Percentiles rank a stretch among this genome's conserved stretches.
phyloP scores from a whole-genome alignment of 2,797 vertebrate species.

The Helicolenus hilgendorfi region DNA sequence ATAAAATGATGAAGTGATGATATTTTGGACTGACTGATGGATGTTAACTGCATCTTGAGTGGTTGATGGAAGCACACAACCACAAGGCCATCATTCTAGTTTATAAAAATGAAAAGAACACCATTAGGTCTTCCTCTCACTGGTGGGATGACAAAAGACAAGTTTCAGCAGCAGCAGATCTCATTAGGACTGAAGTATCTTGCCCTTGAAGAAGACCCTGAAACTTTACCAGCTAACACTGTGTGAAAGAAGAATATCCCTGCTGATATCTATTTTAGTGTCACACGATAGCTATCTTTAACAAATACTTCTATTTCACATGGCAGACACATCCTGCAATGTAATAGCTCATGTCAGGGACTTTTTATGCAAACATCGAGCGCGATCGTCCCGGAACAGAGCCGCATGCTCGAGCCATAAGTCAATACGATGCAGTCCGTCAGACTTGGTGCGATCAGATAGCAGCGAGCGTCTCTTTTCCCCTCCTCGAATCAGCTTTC shows the following conservation, averaged over 20 bases:
- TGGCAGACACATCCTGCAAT: constrained; percentile 22
- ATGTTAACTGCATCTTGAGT: no score
- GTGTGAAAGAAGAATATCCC: not conserved
- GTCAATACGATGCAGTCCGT: constrained; percentile 27
- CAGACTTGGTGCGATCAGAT: not conserved
- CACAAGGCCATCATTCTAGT: no score
- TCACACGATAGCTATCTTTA: not conserved
- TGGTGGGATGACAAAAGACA: not conserved
- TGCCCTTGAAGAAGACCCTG: not conserved
- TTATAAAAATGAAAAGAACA: no score
- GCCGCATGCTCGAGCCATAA: not conserved
- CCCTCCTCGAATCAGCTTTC: constrained; percentile 3
- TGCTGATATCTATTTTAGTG: not conserved
- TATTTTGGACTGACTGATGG: no score
- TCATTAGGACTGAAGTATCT: not conserved
- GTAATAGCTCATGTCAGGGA: constrained; percentile 3
- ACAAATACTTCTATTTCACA: not conserved
- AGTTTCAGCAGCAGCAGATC: not conserved
- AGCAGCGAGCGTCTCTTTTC: constrained; percentile 5
- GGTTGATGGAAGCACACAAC: no score
- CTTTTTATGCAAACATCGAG: not conserved
- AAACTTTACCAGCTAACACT: no score
- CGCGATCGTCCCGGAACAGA: not conserved
- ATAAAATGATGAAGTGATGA: no score
- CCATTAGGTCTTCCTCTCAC: not conserved